Base-by-base conservation (phyloP, 2,797 vertebrate species). In the Dendrocincla tyrannina region DNA sequence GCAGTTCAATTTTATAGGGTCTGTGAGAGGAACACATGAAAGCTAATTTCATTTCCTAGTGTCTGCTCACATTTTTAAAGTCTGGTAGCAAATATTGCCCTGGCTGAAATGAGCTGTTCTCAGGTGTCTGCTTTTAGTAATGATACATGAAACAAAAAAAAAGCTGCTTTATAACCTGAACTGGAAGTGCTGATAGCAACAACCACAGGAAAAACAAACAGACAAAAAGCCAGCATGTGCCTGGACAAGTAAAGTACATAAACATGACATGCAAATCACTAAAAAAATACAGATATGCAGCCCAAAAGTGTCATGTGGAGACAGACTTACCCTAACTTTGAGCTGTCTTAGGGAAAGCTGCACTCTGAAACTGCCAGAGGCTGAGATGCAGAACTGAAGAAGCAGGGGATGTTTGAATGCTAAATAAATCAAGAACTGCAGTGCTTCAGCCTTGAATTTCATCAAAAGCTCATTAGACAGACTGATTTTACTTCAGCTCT, bases 371-470 rank as follows among this genome's bases (percentile, higher is more conserved):
- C 28, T 86, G 73, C 77, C 79, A 93, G 66, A 67, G 83, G 55
- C 75, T 76, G 72, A 79, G 47, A 23, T 93, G 46, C 22, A 88
- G 94, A 67, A 39, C n/a, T 85, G 56, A 60, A 91, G 59, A 81
- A 95, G n/a, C 22, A 89, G 27, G 44, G 59, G 22, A 19, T 88
- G 58, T 85, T 60, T 93, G 72, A 89, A 91, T 73, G 49, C 56
- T 95, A 88, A 96, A 89, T 85, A 89, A 91, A 83, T 94, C 79
- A 91, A 96, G 84, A 88, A 86, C 50, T 91, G 37, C 30, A 74
- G 68, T 72, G 70, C 66, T 76, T 84, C 62, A 94, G 39, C 49
- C 72, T 89, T 80, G 63, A 85, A 72, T 94, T 85, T 91, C 82
- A 74, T 91, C 78, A 88, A 58, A 91, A 66, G 15, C 58, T 72